Conservation (phyloP, 2,113 vertebrate species). For the Tricholaema leucomelas region DNA sequence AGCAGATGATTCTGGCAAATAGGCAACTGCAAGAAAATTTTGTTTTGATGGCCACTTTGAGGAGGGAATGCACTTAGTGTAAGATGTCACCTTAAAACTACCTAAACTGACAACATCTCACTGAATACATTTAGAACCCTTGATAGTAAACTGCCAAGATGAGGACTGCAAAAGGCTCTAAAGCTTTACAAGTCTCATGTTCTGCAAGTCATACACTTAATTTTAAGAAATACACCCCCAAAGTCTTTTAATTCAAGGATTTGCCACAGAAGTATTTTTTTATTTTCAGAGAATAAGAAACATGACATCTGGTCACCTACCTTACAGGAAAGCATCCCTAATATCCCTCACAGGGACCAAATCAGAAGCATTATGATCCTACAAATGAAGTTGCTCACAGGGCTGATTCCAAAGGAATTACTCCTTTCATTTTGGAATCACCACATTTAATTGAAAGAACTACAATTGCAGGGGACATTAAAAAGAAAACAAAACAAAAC, state of each 20-base stretch:
- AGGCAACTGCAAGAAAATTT: conserved; percentile 7
- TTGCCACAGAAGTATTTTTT: background rate
- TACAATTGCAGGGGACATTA: background rate
- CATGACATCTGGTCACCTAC: background rate
- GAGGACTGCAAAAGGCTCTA: background rate
- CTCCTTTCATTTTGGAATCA: background rate
- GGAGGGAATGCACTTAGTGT: background rate
- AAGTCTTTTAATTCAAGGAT: background rate
- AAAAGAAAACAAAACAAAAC: background rate
- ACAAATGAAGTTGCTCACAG: background rate
- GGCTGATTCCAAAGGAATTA: background rate
- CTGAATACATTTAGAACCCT: conserved; percentile 54
- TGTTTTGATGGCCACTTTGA: conserved; percentile 4
- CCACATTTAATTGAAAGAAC: background rate
- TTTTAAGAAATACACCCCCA: background rate
- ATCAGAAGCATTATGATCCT: background rate
- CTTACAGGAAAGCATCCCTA: background rate
- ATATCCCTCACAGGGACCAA: background rate
- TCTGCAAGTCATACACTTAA: background rate
- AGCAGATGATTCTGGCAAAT: background rate
- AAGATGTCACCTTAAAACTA: conserved; percentile 50
- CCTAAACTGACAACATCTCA: conserved; percentile 45
- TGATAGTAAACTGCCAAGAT: conserved; percentile 14
- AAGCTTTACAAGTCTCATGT: background rate
- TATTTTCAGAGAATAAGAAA: background rate